Evolutionary conservation across 23 tunicate species (phyloP).

Genomic region (Botrylloides violaceus): DNA sequence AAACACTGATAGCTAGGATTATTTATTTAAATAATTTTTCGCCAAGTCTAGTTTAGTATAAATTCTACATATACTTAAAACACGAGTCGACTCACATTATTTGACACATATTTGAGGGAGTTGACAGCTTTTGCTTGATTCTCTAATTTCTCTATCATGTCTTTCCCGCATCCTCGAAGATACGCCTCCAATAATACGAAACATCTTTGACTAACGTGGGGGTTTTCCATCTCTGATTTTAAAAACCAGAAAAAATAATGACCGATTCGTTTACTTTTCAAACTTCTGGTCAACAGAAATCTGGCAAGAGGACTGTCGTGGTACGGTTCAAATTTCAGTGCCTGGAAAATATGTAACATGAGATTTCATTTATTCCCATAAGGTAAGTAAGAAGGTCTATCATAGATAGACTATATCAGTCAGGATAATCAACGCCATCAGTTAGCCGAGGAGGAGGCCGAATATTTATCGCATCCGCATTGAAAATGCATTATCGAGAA

Average conservation of each 20-base stretch:
- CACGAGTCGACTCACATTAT: constrained; percentile 36
- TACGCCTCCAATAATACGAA: constrained; percentile 82
- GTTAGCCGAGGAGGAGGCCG: too few species aligned
- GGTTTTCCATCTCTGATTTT: constrained; percentile 76
- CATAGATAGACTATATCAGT: too few species aligned
- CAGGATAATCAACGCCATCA: too few species aligned
- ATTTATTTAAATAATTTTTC: too few species aligned
- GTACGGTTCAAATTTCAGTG: constrained; percentile 85
- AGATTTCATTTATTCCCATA: too few species aligned
- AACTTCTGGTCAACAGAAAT: constrained; percentile 64
- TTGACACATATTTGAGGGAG: constrained; percentile 45
- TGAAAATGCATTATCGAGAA: too few species aligned
- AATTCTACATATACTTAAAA: too few species aligned
- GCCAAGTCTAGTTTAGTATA: too few species aligned
- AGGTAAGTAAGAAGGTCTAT: too few species aligned
- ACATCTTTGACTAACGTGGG: constrained; percentile 75
- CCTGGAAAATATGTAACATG: too few species aligned
- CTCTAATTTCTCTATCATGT: constrained; percentile 56
- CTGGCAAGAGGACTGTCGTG: constrained; percentile 94
- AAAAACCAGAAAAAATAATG: constrained; percentile 93
- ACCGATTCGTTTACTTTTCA: constrained; percentile 87
- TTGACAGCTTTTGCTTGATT: constrained; percentile 43
- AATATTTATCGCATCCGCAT: too few species aligned
- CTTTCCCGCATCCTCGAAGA: constrained; percentile 71
- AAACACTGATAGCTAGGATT: too few species aligned